Percentiles rank a stretch among this genome's conserved stretches.
Evolutionary conservation across 2,113 vertebrate genomes (phyloP).

Genomic region (Pholis gunnellus): DNA sequence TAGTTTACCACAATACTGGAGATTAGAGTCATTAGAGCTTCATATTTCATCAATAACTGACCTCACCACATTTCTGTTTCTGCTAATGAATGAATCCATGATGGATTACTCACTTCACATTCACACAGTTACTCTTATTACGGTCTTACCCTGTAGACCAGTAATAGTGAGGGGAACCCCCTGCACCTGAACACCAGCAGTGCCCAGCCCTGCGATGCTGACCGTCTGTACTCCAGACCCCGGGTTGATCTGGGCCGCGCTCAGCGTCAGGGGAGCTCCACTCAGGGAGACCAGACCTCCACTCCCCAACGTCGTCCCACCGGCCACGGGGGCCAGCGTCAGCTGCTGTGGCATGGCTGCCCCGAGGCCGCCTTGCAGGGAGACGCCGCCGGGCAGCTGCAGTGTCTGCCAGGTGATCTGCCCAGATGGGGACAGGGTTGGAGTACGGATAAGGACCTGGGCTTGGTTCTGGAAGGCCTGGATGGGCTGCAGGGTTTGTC

Average conservation of each 20-base stretch:
- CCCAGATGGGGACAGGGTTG: constrained; percentile 94
- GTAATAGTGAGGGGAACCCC: constrained; percentile 97
- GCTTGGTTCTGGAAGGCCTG: constrained; percentile 94
- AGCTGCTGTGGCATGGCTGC: constrained; percentile 92
- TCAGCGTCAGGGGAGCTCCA: constrained; percentile 94
- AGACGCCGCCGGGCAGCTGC: constrained; percentile 87
- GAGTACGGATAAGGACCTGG: constrained; percentile 97
- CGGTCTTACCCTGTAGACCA: constrained; percentile 92
- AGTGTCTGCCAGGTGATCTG: constrained; percentile 99
- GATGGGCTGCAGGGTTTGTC: constrained; percentile 84
- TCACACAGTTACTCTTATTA: not conserved
- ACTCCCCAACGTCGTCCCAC: constrained; percentile 88
- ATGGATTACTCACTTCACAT: not conserved
- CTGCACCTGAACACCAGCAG: constrained; percentile 95
- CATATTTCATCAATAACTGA: not conserved
- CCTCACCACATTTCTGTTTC: not conserved
- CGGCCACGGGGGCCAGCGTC: constrained; percentile 93
- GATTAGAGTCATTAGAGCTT: not conserved
- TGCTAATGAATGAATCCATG: not conserved
- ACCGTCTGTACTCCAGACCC: constrained; percentile 97
- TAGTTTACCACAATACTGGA: not conserved
- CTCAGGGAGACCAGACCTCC: constrained; percentile 92
- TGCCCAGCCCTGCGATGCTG: constrained; percentile 94
- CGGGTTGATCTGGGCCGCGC: constrained; percentile 94
- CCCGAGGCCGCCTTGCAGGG: constrained; percentile 93